A percentile compares a stretch with the other conserved stretches of the same genome.
These are phyloP conservation scores for Mesoclemmys tuberculata DNA, from an alignment of 2,113 vertebrate genomes.

Conservation along the genomic window DNA sequence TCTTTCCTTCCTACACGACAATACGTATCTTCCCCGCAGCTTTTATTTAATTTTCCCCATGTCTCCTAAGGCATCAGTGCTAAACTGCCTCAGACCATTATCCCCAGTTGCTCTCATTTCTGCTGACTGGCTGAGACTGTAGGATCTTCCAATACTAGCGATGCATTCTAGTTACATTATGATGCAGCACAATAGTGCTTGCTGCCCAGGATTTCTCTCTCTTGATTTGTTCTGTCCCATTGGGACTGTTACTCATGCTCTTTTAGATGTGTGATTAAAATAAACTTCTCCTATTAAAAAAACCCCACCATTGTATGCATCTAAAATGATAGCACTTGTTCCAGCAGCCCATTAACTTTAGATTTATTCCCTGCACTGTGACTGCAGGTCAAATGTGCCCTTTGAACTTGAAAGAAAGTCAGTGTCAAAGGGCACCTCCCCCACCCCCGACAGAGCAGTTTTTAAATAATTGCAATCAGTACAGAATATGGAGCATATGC, in stretches of 20 bases:
- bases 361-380: conserved; percentile 22
- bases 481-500: background rate
- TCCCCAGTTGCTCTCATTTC: background rate
- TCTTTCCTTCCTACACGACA: background rate
- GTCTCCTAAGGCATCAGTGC: accelerated
- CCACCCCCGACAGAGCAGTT: background rate
- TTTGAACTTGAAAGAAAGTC: conserved; percentile 49
- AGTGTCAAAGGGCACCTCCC: conserved; percentile 50
- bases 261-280: background rate
- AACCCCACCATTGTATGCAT: conserved; percentile 28
- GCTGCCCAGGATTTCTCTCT: background rate
- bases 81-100: background rate
- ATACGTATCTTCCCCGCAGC: background rate
- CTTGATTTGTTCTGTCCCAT: background rate
- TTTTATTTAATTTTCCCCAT: background rate
- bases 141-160: background rate
- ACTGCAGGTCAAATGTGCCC: conserved; percentile 50
- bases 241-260: background rate
- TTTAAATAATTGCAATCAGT: conserved; percentile 38
- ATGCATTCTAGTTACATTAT: background rate
- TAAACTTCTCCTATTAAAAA: background rate
- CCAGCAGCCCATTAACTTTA: conserved; percentile 37
- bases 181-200: background rate
- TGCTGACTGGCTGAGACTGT: background rate
- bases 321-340: conserved; percentile 8